Evolutionary conservation across 2,113 vertebrate species (phyloP).

Genomic region (Myrmophylax atrothorax): DNA sequence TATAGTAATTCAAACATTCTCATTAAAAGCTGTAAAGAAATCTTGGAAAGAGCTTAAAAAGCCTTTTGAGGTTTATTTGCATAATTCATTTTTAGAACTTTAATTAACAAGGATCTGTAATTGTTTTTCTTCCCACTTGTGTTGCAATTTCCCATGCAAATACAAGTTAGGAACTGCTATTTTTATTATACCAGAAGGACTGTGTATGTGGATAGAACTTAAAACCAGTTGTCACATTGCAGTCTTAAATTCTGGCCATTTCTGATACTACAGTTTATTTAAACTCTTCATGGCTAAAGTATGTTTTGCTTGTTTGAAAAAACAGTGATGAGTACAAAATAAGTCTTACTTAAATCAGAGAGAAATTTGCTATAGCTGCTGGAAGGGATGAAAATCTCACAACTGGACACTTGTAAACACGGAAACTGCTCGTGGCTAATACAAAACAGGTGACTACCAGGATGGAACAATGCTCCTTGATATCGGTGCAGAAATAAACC

Average conservation of each 20-base stretch:
- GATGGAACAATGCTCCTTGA: neutral
- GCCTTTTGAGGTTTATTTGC: constrained; percentile 68
- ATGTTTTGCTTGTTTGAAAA: neutral
- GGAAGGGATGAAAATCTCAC: neutral
- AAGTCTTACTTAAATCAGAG: neutral
- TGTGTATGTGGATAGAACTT: neutral
- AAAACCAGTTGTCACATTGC: constrained; percentile 27
- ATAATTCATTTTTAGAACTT: constrained; percentile 79
- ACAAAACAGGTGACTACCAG: neutral
- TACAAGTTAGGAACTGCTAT: constrained; percentile 66
- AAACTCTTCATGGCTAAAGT: neutral
- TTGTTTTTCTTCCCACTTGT: constrained; percentile 72
- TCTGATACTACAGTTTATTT: neutral
- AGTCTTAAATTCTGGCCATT: neutral
- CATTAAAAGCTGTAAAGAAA: constrained; percentile 36
- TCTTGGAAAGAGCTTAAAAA: constrained; percentile 53
- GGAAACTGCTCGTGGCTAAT: neutral
- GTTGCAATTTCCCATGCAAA: constrained; percentile 73
- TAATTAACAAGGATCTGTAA: constrained; percentile 73
- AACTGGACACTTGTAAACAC: neutral
- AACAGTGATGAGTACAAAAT: neutral
- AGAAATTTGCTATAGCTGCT: neutral
- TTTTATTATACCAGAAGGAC: constrained; percentile 54
- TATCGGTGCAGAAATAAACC: neutral
- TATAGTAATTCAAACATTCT: neutral